Evolutionary conservation across 2,797 vertebrate genomes (phyloP).

Genomic region (Spheniscus humboldti): DNA sequence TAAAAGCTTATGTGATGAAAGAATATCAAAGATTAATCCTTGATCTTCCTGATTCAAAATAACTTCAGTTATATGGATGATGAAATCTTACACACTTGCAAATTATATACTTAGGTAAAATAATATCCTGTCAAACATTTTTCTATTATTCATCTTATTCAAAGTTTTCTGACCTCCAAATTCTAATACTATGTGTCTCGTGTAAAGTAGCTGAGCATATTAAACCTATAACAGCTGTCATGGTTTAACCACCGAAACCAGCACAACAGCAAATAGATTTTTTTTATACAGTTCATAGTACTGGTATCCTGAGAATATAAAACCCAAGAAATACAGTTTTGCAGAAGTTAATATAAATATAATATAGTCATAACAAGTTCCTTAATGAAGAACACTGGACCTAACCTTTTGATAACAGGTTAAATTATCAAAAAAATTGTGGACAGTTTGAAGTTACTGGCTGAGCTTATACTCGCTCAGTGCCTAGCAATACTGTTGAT

Average conservation of each 20-base stretch:
- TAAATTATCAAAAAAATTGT: background rate
- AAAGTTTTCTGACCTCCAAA: background rate
- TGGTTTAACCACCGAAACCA: too few species aligned
- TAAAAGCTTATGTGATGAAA: slow-evolving; percentile 43
- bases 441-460: background rate
- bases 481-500: background rate
- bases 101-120: slow-evolving; percentile 23
- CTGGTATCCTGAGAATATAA: background rate
- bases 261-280: background rate
- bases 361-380: background rate
- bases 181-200: background rate
- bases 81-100: background rate
- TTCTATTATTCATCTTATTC: background rate
- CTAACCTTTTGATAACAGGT: background rate
- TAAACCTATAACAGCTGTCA: background rate
- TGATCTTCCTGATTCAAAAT: slow-evolving; percentile 53
- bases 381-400: background rate
- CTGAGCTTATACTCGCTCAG: background rate
- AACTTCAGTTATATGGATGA: background rate
- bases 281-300: background rate
- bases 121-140: slow-evolving; percentile 15
- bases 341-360: background rate
- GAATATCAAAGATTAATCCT: slow-evolving; percentile 33
- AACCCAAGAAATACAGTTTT: background rate
- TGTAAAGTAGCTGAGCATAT: background rate